phyloP scores from a whole-genome alignment of 1,140 invertebrate genomes.

The Leptinotarsa undecemlineata region DNA sequence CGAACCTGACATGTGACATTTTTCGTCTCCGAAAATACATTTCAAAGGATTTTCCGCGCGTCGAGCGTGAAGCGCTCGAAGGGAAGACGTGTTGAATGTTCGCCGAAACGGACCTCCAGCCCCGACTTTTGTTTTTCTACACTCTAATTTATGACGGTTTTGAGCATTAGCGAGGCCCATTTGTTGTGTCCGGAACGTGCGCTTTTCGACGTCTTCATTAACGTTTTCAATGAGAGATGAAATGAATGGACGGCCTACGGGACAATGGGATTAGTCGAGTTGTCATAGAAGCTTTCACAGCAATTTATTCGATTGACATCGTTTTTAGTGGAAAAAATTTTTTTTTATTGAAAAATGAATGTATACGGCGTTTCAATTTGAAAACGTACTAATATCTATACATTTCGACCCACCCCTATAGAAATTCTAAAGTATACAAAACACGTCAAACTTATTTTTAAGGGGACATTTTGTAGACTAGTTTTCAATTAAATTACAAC shows the following conservation, averaged over 20 bases:
- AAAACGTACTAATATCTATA: no score
- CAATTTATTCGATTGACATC: no score
- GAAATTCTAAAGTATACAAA: no score
- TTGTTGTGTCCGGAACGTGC: slow-evolving; percentile 4
- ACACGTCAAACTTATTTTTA: no score
- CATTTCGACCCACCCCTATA: no score
- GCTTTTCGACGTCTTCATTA: slow-evolving; percentile 3
- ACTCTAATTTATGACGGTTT: background rate
- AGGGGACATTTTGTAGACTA: no score
- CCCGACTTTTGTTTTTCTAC: background rate
- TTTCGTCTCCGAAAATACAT: background rate
- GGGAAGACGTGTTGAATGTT: background rate
- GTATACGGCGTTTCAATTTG: no score
- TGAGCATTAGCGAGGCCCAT: background rate
- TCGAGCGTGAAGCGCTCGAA: background rate
- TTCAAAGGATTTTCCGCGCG: slow-evolving; percentile 5
- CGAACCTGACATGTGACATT: background rate
- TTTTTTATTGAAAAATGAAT: no score
- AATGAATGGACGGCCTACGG: background rate
- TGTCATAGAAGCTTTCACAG: background rate
- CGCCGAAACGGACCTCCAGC: background rate
- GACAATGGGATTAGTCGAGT: background rate
- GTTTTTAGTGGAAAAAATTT: no score
- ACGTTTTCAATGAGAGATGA: slow-evolving; percentile 8
- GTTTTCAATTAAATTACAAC: no score